A percentile compares a stretch with the other conserved stretches of the same genome.
Conservation (phyloP, 2,888 invertebrate genomes). For the Euphydryas editha region DNA sequence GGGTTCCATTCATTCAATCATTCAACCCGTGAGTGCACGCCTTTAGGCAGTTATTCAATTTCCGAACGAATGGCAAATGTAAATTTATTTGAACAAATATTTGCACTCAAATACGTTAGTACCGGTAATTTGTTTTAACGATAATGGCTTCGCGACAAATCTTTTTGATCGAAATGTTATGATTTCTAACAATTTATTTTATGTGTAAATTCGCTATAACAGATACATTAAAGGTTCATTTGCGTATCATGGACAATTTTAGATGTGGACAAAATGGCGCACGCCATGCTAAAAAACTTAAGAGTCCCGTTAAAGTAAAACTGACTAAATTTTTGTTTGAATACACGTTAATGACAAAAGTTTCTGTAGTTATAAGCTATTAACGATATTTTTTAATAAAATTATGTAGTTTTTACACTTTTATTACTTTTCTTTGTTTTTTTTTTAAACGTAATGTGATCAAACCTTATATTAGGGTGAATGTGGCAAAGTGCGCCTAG, state of each 20-base stretch:
- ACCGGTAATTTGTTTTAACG: conserved; percentile 16
- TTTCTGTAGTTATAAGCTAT: no score
- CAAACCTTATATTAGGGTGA: no score
- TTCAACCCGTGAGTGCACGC: conserved; percentile 38
- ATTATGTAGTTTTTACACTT: no score
- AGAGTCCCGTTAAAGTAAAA: no score
- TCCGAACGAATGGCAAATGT: conserved; percentile 36
- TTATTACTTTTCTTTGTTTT: no score
- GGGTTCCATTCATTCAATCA: conserved; percentile 37
- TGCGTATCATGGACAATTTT: not conserved
- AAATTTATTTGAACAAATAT: conserved; percentile 35
- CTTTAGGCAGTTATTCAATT: conserved; percentile 41
- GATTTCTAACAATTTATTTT: conserved; percentile 13
- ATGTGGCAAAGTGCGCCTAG: no score
- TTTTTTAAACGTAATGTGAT: no score
- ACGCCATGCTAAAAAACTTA: no score
- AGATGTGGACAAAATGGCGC: not conserved
- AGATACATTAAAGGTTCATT: not conserved
- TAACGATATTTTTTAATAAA: no score
- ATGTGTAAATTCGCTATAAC: not conserved
- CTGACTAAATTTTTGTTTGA: no score
- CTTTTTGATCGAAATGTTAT: conserved; percentile 14
- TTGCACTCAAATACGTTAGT: conserved; percentile 25
- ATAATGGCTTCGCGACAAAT: conserved; percentile 1
- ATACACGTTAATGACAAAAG: no score